Base-by-base conservation (phyloP, 2,888 invertebrate species). In the Metopia argyrocephala region DNA sequence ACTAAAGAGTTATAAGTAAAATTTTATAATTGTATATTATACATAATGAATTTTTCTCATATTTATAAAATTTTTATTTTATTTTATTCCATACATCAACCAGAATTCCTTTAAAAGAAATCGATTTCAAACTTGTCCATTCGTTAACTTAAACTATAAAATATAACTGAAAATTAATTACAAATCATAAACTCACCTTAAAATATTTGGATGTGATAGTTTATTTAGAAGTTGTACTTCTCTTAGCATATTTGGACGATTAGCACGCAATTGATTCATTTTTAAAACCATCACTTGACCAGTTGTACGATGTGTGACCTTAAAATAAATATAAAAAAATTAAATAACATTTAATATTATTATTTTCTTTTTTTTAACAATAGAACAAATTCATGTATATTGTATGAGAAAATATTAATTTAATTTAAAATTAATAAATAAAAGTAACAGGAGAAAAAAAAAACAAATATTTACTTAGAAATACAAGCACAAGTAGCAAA, bases 181-280 rank as follows among this genome's bases (percentile, higher is more conserved):
- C 15, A 0, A 38, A 64, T 25, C 18, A 61, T 6, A 18, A 31
- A 85, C 89, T 87, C 89, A 97, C 96, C 96, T 95, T 86, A 98
- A 93, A 89, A 98, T 97, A 91, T 98, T 98, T 80, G 96, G 95
- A 92, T 98, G 98, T 87, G 96, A 96, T 84, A 98, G 93, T 89
- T 96, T 94, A 92, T 98, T 98, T 95, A 98, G 97, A 86, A 98
- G 94, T 92, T 98, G 97, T 84, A 98, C 98, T 92, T 98, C 98
- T 89, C 97, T 96, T 87, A 98, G 93, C 96, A 98, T 98, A 92
- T 97, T 97, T 86, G 96, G 96, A 87, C 98, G 93, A 92, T 98
- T 98, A 86, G 97, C 96, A 83, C 96, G 94, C 89, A 96, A 94
- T 91, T 97, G 95, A 92, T 98, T 97, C 96, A 96, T 97, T 92